These are phyloP conservation scores for Himalopsyche japonica DNA, from an alignment of 2,888 invertebrate genomes.

Conservation along the genomic window DNA sequence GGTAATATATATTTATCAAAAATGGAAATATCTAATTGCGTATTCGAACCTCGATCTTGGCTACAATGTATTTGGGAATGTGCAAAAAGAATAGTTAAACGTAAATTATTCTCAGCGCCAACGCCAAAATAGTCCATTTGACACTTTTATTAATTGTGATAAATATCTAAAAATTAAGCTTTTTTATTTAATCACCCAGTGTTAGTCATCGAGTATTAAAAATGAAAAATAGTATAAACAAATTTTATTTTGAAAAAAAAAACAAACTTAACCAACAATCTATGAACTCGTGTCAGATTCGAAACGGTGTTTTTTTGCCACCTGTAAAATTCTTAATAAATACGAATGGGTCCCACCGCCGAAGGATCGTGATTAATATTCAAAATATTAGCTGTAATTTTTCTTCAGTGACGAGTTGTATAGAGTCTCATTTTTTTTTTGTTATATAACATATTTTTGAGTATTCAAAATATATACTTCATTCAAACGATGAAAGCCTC, in stretches of 20 bases:
- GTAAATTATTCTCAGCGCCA: not conserved
- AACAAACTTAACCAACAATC: not conserved
- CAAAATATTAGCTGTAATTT: too few species aligned
- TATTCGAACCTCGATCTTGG: too few species aligned
- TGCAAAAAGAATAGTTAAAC: too few species aligned
- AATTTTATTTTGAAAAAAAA: not conserved
- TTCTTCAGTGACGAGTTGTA: too few species aligned
- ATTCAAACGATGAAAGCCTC: too few species aligned
- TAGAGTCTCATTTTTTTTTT: too few species aligned
- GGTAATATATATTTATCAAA: too few species aligned
- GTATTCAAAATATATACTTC: too few species aligned
- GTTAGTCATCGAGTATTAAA: not conserved
- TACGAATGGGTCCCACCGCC: not conserved
- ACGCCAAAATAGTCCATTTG: not conserved
- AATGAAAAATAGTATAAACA: not conserved
- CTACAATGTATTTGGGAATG: too few species aligned
- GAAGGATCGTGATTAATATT: not conserved
- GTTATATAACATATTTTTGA: too few species aligned
- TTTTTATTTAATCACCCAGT: not conserved
- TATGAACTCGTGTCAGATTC: not conserved
- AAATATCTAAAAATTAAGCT: not conserved
- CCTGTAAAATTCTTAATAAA: not conserved
- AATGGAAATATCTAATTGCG: too few species aligned
- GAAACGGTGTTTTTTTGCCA: not conserved
- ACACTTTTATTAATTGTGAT: not conserved